These are phyloP conservation scores for Nezara viridula DNA, from an alignment of 2,888 invertebrate genomes.

Conservation along the genomic window DNA sequence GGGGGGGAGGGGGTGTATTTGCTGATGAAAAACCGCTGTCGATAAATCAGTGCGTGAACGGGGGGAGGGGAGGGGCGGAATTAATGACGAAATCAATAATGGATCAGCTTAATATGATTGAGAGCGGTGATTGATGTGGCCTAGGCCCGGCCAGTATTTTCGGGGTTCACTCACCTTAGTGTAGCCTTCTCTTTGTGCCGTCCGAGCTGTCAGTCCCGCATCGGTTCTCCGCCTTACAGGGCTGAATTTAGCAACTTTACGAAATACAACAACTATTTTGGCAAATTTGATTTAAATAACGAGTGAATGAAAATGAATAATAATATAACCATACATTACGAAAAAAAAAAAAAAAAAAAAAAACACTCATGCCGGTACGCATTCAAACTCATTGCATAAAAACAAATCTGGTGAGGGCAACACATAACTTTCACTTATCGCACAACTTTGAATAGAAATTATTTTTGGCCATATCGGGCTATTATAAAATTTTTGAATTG, in stretches of 20 bases:
- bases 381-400: too few species aligned
- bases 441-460: too few species aligned
- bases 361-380: too few species aligned
- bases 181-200: neutral
- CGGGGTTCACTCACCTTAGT: neutral
- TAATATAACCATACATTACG: too few species aligned
- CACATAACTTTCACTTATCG: too few species aligned
- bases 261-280: neutral
- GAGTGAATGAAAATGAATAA: too few species aligned
- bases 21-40: neutral
- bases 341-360: too few species aligned
- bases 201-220: neutral
- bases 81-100: constrained; percentile 48
- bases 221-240: neutral
- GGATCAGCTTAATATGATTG: constrained; percentile 44
- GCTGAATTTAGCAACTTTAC: neutral
- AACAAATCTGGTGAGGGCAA: too few species aligned
- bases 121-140: neutral
- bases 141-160: neutral
- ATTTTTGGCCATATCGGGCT: too few species aligned
- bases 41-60: neutral
- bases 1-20: neutral
- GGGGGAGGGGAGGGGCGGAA: neutral
- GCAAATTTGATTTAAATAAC: too few species aligned
- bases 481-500: too few species aligned